Evolutionary conservation across 2,113 vertebrate genomes (phyloP).

Genomic region (Thryonomys swinderianus): DNA sequence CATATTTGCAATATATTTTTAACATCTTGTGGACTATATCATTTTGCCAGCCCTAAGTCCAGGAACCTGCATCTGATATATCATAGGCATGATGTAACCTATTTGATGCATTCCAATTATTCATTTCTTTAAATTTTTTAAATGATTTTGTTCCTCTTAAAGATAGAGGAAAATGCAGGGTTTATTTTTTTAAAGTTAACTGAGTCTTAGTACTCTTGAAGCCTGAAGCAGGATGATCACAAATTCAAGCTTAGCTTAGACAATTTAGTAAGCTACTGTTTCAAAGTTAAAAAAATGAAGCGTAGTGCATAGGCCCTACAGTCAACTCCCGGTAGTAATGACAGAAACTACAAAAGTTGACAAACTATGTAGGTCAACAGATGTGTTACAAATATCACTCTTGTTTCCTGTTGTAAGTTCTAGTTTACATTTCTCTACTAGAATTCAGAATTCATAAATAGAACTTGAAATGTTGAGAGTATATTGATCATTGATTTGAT

Average conservation of each 20-base stretch:
- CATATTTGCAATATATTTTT: neutral
- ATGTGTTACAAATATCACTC: neutral
- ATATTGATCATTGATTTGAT: neutral
- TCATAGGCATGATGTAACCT: neutral
- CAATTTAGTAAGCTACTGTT: neutral
- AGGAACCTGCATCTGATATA: neutral
- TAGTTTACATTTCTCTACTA: neutral
- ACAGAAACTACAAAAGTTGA: neutral
- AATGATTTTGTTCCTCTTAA: neutral
- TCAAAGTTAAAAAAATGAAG: neutral
- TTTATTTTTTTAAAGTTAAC: neutral
- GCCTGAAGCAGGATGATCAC: neutral
- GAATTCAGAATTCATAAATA: constrained; percentile 10
- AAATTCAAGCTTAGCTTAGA: neutral
- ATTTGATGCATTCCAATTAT: neutral
- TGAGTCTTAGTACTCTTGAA: neutral
- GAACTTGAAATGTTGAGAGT: neutral
- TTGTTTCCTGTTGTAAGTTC: neutral
- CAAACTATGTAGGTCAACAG: neutral
- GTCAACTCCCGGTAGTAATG: neutral
- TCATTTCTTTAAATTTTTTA: neutral
- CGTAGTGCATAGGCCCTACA: neutral
- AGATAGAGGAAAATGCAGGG: neutral
- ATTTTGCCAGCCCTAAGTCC: neutral
- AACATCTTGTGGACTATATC: neutral